Evolutionary conservation across 1,140 invertebrate genomes (phyloP), one percentile per base, ranked within the genome.

Genomic region (Solen grandis): DNA sequence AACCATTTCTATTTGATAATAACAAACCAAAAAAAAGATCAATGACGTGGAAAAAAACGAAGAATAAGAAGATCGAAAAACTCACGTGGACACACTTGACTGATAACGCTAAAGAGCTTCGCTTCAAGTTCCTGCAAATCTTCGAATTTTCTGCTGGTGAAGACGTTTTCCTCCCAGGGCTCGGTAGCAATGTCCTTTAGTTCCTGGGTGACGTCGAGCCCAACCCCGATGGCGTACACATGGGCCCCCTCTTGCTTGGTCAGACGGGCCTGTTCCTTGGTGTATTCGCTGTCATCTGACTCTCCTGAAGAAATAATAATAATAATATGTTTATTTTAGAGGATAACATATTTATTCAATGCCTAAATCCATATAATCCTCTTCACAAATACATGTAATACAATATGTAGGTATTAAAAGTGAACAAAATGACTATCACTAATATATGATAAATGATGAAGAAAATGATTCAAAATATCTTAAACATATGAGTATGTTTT

Each of bases 201-300:
- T 60, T 88, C 86, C 25, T 59, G 72, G 0, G 60, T 75, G 27
- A 75, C 74, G 16, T 55, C 41, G 1, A 86, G 36, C 2, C 78
- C 79, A 62, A 86, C 84, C 35, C 83, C 83, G 50, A 87, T 84
- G 8, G 72, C 84, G 55, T 83, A 85, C 14, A 86, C 82, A 52
- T 83, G 81, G 41, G 85, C 84, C 13, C 57, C 60, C 19, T 81
- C 50, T 13, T 54, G 27, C 27, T 74, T 65, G 25, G 75, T 70
- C 16, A 8, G 31, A 25, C 78, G 62, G 4, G 85, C 86, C 75
- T 85, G 62, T 5, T 70, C 63, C 4, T 83, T 62, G 5, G 87
- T 88, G 0, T 68, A 52, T 35, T 59, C 62, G 8, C 80, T n/a
- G 36, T 84, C 73, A 22, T 78, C 86, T 5, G 87, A 88, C 29